Evolutionary conservation across 2,113 vertebrate species (phyloP).

Genomic region (Brachypodius melanocephalos): DNA sequence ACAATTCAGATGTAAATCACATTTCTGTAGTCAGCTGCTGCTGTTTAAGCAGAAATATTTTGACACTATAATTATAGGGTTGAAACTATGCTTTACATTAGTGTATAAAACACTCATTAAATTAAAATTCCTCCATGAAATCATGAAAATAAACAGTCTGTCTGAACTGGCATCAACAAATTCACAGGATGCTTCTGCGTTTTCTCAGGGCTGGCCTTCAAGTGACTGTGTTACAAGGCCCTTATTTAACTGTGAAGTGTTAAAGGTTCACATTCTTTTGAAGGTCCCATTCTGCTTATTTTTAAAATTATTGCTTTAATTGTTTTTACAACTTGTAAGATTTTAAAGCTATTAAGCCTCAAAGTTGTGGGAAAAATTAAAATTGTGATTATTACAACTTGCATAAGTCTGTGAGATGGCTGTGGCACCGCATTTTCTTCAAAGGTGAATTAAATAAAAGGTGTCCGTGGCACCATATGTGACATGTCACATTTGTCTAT

Average conservation of each 20-base stretch:
- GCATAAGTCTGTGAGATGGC: slow-evolving; percentile 15
- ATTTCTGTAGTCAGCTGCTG: slow-evolving; percentile 78
- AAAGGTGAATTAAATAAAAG: slow-evolving; percentile 16
- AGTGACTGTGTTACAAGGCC: slow-evolving; percentile 67
- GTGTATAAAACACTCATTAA: slow-evolving; percentile 91
- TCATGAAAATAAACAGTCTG: slow-evolving; percentile 98
- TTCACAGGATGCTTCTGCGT: slow-evolving; percentile 86
- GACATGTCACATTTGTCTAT: neutral
- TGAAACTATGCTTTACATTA: slow-evolving; percentile 88
- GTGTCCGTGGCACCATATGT: neutral
- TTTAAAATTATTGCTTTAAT: slow-evolving; percentile 84
- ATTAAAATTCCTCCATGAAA: slow-evolving; percentile 97
- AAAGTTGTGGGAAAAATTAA: slow-evolving; percentile 77
- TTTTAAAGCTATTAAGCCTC: slow-evolving; percentile 87
- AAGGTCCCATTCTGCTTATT: slow-evolving; percentile 78
- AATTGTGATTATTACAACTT: slow-evolving; percentile 65
- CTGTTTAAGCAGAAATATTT: slow-evolving; percentile 88
- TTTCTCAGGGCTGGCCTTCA: slow-evolving; percentile 81
- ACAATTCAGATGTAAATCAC: slow-evolving; percentile 80
- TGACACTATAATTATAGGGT: slow-evolving; percentile 92
- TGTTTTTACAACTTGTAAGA: slow-evolving; percentile 86
- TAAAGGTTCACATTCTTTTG: slow-evolving; percentile 81
- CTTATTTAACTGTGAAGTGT: slow-evolving; percentile 82
- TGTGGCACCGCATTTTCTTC: neutral
- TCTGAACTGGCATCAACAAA: slow-evolving; percentile 89